A percentile compares a stretch with the other conserved stretches of the same genome.
These are phyloP conservation scores for Apostichopus parvimensis DNA, from an alignment of 35 echinoderm and acorn worm species.

Conservation along the genomic window DNA sequence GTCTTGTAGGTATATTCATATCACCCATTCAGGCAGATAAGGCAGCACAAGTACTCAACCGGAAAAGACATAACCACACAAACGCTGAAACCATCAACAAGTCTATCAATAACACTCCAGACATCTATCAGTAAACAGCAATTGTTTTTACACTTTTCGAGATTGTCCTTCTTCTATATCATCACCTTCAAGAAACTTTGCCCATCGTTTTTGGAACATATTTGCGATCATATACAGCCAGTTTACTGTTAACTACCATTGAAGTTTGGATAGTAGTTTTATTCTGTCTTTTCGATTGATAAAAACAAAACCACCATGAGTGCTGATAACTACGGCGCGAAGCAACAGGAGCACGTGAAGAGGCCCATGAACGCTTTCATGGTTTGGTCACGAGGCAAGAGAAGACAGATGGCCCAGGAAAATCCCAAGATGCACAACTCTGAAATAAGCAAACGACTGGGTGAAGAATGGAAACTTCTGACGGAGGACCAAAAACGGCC, in stretches of 20 bases:
- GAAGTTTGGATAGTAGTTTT: background rate
- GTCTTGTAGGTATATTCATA: slow-evolving; percentile 43
- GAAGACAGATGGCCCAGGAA: slow-evolving; percentile 97
- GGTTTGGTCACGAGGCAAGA: slow-evolving; percentile 98
- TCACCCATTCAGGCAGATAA: slow-evolving; percentile 25
- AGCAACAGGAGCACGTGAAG: slow-evolving; percentile 65
- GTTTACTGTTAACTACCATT: background rate
- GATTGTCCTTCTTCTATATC: background rate
- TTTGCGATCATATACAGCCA: background rate
- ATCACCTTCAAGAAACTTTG: background rate
- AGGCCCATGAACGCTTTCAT: slow-evolving; percentile 99
- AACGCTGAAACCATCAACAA: slow-evolving; percentile 33
- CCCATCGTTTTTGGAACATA: background rate
- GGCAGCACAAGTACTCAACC: slow-evolving; percentile 44
- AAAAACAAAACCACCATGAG: slow-evolving; percentile 29
- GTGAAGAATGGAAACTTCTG: slow-evolving; percentile 97
- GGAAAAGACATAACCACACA: slow-evolving; percentile 49
- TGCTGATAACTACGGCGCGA: slow-evolving; percentile 19
- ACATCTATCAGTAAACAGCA: background rate
- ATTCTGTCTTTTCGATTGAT: background rate
- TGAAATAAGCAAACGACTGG: slow-evolving; percentile 96
- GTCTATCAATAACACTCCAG: background rate
- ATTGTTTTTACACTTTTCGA: background rate
- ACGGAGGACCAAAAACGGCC: slow-evolving; percentile 96
- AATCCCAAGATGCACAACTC: slow-evolving; percentile 99